Conservation (phyloP, 2,888 invertebrate genomes). For the Amphipoea oculea region DNA sequence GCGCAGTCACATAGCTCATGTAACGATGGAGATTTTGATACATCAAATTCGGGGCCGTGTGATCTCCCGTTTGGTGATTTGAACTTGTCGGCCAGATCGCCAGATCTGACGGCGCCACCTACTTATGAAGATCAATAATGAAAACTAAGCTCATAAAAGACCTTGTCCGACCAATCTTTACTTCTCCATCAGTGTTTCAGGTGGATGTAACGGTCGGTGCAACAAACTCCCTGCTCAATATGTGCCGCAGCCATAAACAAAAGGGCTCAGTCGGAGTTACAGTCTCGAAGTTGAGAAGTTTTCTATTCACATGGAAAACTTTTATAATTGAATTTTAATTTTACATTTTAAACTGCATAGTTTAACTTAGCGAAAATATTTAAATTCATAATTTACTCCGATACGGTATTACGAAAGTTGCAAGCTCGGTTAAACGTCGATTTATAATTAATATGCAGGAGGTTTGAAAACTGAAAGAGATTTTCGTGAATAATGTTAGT, state of each 20-base stretch:
- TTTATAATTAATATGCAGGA: slow-evolving; percentile 36
- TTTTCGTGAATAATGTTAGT: slow-evolving; percentile 24
- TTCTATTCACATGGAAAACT: not conserved
- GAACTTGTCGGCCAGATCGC: too few species aligned
- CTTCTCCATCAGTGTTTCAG: not conserved
- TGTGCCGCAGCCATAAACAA: slow-evolving; percentile 11
- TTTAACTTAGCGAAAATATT: not conserved
- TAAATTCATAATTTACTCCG: slow-evolving; percentile 7
- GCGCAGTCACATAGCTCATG: too few species aligned
- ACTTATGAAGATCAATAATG: not conserved
- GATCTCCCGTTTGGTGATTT: too few species aligned
- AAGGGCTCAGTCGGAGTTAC: not conserved
- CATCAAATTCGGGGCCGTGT: too few species aligned
- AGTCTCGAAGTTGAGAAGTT: slow-evolving; percentile 11
- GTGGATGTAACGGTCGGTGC: not conserved
- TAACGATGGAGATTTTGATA: too few species aligned
- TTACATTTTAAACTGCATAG: slow-evolving; percentile 1
- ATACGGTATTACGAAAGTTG: slow-evolving; percentile 17
- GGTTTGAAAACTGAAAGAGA: slow-evolving; percentile 1
- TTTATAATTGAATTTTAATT: not conserved
- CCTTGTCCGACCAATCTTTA: not conserved
- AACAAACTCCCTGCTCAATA: not conserved
- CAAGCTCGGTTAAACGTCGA: slow-evolving; percentile 16
- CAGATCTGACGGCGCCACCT: too few species aligned
- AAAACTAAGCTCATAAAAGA: not conserved